phyloP scores from a whole-genome alignment of 2,797 vertebrate species.

The Coranthus polyacanthus region DNA sequence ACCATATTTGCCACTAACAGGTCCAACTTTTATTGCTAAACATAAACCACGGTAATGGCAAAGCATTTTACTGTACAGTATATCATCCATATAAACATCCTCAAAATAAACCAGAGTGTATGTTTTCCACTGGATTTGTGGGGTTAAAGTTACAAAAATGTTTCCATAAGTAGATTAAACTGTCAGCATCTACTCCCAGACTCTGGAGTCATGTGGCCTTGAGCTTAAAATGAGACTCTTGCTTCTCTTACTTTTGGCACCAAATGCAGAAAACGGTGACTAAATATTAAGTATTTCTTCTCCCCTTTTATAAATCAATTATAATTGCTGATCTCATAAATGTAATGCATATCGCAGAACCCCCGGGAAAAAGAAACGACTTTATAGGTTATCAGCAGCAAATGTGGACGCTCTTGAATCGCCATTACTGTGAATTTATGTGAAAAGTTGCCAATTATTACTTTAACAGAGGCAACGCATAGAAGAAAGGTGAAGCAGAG shows the following conservation, averaged over 20 bases:
- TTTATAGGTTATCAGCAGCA: constrained; percentile 24
- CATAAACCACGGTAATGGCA: constrained; percentile 62
- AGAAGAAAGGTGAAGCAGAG: constrained; percentile 34
- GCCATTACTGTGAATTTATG: constrained; percentile 20
- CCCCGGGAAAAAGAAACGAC: constrained; percentile 26
- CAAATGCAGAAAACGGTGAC: constrained; percentile 1
- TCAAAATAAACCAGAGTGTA: constrained; percentile 47
- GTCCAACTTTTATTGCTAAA: constrained; percentile 57
- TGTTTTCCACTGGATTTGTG: constrained; percentile 50
- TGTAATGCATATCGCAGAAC: constrained; percentile 20
- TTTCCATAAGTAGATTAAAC: constrained; percentile 64
- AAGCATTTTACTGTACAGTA: constrained; percentile 43
- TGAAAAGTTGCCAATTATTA: constrained; percentile 32
- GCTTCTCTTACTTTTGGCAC: background rate
- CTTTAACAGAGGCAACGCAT: constrained; percentile 17
- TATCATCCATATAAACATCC: constrained; percentile 62
- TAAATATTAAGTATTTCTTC: background rate
- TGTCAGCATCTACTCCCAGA: constrained; percentile 57
- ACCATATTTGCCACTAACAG: constrained; percentile 59
- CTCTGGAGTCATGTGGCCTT: constrained; percentile 4
- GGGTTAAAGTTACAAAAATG: constrained; percentile 61
- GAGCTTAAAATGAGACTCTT: constrained; percentile 18
- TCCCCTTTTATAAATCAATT: constrained; percentile 24
- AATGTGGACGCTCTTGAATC: constrained; percentile 45
- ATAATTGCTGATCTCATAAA: constrained; percentile 24